Base-by-base conservation (phyloP, 2,888 invertebrate species). In the Fabriciana adippe region DNA sequence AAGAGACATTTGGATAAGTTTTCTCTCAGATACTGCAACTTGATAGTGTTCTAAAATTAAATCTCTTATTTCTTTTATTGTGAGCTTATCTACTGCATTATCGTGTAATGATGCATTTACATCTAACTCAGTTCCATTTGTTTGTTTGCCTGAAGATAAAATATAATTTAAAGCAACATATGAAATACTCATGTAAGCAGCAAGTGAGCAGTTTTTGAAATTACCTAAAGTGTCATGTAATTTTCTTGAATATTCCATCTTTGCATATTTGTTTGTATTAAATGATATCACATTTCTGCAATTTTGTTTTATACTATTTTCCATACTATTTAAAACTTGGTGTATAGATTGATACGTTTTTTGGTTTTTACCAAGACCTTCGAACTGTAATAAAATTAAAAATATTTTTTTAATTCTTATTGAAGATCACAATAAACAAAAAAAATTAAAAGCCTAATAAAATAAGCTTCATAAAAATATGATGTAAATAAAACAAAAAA, bases 271-370 rank as follows among this genome's bases (percentile, higher is more conserved):
- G 13, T 57, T 57, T 13, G 57, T 57, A 21, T 57, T 57, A 45
- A 47, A 57, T 47, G 57, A 57, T 41, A 21, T 57, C 1, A 21
- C 45, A 21, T 57, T 35, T 14, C 15, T 57, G 3, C n/a, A 57
- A 18, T 57, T 57, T 18, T 18, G 16, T 57, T 57, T 57, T 16
- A 57, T 57, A 21, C 45, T 18, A 16, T 45, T 57, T 47, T 57
- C 57, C 45, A 57, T 21, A 41, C 57, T 18, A 41, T 45, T 41
- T 18, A 57, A 45, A 18, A 45, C 18, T 45, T 57, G 14, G 15
- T 13, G 35, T 45, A 45, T 21, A 2, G 45, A 45, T 57, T 57
- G 57, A 1, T 21, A 21, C 41, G 18, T 35, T 15, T 47, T 45
- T 47, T 57, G 18, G 3, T 13, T 41, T 11, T 57, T 21, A 18